Conservation (phyloP, 2,113 vertebrate genomes). For the Nothocercus nigrocapillus region DNA sequence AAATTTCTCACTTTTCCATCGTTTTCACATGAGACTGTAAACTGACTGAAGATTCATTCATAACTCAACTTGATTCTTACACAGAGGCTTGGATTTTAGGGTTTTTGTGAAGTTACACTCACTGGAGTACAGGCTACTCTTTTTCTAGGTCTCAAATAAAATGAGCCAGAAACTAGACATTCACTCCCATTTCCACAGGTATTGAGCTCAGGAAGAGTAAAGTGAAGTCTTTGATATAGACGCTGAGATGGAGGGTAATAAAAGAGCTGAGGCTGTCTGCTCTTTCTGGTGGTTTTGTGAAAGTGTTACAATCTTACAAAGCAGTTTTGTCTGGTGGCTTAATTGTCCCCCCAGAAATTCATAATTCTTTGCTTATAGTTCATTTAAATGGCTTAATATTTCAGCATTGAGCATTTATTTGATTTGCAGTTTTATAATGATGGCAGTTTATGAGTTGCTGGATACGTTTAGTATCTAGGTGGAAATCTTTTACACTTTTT, state of each 20-base stretch:
- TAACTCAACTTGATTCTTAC: neutral
- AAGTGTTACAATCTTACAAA: neutral
- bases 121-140: neutral
- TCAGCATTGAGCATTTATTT: neutral
- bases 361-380: neutral
- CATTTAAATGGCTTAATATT: neutral
- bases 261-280: neutral
- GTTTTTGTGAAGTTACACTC: neutral
- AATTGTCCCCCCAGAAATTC: neutral
- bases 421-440: neutral
- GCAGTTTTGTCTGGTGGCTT: neutral
- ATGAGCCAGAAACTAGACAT: neutral
- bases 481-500: neutral
- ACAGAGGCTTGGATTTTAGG: neutral
- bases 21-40: neutral
- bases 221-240: neutral
- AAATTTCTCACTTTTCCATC: neutral
- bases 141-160: neutral
- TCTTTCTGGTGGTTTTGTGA: neutral
- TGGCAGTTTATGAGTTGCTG: neutral
- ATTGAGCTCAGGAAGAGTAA: neutral
- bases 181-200: neutral
- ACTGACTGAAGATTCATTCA: neutral
- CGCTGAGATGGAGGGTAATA: neutral
- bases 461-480: neutral